phyloP scores from a whole-genome alignment of 2,888 invertebrate species.

The Acrobeloides nanus region DNA sequence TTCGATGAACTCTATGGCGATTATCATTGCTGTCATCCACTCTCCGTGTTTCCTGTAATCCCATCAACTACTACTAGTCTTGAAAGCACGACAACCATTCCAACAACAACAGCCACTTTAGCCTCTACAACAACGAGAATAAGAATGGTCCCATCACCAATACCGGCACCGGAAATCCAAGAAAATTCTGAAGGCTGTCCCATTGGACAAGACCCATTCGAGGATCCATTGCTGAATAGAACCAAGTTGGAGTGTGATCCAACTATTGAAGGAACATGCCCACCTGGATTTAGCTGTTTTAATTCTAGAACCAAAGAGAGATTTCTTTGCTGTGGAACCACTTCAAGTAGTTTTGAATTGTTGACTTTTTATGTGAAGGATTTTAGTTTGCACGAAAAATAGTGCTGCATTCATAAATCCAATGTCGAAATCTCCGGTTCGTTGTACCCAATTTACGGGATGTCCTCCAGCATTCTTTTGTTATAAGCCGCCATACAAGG shows the following conservation, averaged over 20 bases:
- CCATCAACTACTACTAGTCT: slow-evolving; percentile 12
- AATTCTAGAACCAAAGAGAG: slow-evolving; percentile 4
- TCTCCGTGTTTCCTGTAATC: slow-evolving; percentile 1
- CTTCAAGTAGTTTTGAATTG: no score
- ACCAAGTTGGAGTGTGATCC: background rate
- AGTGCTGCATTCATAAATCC: slow-evolving; percentile 20
- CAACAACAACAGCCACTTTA: slow-evolving; percentile 6
- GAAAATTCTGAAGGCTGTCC: slow-evolving; percentile 12
- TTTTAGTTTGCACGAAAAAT: slow-evolving; percentile 17
- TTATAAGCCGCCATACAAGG: slow-evolving; percentile 5
- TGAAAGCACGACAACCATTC: slow-evolving; percentile 4
- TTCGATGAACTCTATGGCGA: slow-evolving; percentile 24
- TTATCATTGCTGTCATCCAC: slow-evolving; percentile 22
- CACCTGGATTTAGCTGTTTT: slow-evolving; percentile 20
- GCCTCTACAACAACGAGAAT: background rate
- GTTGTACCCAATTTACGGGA: slow-evolving; percentile 9
- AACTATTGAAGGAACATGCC: slow-evolving; percentile 12
- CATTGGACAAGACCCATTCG: slow-evolving; percentile 13
- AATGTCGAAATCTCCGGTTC: slow-evolving; percentile 11
- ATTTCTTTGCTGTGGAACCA: slow-evolving; percentile 18
- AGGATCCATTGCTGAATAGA: slow-evolving; percentile 11
- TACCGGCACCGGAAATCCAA: slow-evolving; percentile 5
- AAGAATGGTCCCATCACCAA: background rate
- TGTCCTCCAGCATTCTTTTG: slow-evolving; percentile 24
- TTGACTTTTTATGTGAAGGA: no score